Conservation (phyloP, 2,797 vertebrate species). For the Microctenopoma stevenorrisi region DNA sequence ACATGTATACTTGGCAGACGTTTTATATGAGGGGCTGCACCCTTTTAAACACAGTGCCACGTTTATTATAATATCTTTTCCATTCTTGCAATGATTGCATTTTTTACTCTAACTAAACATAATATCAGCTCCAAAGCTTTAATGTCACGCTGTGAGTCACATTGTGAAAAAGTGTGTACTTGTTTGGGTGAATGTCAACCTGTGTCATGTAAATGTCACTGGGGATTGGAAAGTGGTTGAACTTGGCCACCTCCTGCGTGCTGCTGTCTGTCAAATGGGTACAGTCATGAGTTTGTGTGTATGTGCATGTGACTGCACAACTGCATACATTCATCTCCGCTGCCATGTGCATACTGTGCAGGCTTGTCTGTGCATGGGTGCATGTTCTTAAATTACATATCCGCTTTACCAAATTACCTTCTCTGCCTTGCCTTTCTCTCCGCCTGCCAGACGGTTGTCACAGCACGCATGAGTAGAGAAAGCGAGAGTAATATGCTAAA, state of each 20-base stretch:
- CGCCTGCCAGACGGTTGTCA: conserved; percentile 41
- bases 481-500: conserved; percentile 22
- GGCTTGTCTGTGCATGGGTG: conserved; percentile 65
- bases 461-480: conserved; percentile 51
- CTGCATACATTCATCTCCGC: conserved; percentile 61
- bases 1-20: not conserved
- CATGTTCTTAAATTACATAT: conserved; percentile 69
- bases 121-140: conserved; percentile 27
- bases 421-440: conserved; percentile 54
- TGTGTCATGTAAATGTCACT: conserved; percentile 69
- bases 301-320: conserved; percentile 43
- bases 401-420: conserved; percentile 51
- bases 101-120: not conserved
- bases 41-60: conserved; percentile 25
- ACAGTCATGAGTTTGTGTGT: conserved; percentile 64
- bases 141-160: conserved; percentile 20
- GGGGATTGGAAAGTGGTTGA: conserved; percentile 62
- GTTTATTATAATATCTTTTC: not conserved
- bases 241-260: conserved; percentile 62
- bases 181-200: conserved; percentile 52
- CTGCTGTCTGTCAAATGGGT: conserved; percentile 74
- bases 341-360: conserved; percentile 63
- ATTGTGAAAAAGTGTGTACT: conserved; percentile 16
- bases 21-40: conserved; percentile 4
- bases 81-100: not conserved